Evolutionary conservation across 2,797 vertebrate species (phyloP), one percentile per base, ranked within the genome.

Genomic region (Miichthys miiuy): DNA sequence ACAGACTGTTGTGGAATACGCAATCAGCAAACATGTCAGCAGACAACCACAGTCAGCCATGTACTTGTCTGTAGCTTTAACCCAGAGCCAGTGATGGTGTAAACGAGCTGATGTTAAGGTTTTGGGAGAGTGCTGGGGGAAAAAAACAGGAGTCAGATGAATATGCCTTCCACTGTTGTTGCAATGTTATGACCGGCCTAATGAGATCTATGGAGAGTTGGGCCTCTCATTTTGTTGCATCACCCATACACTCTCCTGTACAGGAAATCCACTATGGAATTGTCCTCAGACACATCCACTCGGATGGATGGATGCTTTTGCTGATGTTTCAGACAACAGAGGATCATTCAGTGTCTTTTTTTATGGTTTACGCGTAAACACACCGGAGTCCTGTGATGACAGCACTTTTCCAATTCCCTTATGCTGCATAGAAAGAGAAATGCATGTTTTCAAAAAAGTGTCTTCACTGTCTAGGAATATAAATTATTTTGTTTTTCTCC

Each of bases 131-230:
- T 65, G 79, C 16, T 30, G 9, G 46, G 60, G 27, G 46, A 51
- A 64, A 71, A 71, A 79, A 86, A 70, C 54, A 55, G 2, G 74
- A 84, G 81, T 87, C 79, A 89, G 90, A 91, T 90, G 87, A 91
- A 89, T 91, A 90, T 91, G 89, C 87, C 81, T 91, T 80, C 77
- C 71, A 62, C 89, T 79, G 76, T 77, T 89, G 89, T 89, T 88
- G 89, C 89, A 61, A 80, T 90, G 85, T 93, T 93, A 90, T 89
- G 88, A 91, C 90, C 81, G 48, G 69, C 88, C 81, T 94, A 93
- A 94, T 93, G 91, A 94, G 92, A 90, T 91, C 92, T 93, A 74
- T 89, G 82, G 93, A 93, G 93, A 93, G 80, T 92, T 92, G 89
- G 78, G 90, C 70, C 82, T 90, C 87, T 90, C 87, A 88, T 89